These are phyloP conservation scores for Drosophila heteroneura DNA, from an alignment of 2,888 invertebrate genomes.

Conservation along the genomic window DNA sequence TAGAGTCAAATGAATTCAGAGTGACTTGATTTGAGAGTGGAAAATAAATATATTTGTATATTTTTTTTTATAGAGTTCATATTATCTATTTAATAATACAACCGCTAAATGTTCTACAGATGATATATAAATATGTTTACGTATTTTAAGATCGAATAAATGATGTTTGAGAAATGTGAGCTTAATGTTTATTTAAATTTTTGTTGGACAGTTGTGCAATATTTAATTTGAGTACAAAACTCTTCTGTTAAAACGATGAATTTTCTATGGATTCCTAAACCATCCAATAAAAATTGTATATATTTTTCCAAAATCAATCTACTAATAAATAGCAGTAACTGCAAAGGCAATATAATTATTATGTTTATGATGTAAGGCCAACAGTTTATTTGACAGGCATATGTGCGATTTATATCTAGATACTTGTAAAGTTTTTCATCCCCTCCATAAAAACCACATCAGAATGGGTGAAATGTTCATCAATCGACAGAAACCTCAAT, in stretches of 20 bases:
- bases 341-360: neutral
- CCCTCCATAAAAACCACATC: constrained; percentile 11
- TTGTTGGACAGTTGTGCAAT: neutral
- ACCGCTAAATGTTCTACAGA: neutral
- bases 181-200: neutral
- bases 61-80: neutral
- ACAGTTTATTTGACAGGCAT: neutral
- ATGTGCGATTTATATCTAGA: neutral
- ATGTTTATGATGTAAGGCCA: neutral
- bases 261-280: neutral
- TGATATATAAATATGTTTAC: neutral
- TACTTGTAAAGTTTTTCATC: neutral
- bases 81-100: neutral
- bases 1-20: no score
- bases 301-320: neutral
- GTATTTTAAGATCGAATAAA: neutral
- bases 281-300: no score
- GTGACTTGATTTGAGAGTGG: neutral
- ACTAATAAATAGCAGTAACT: neutral
- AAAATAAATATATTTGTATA: neutral
- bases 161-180: neutral
- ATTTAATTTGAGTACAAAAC: neutral
- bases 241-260: no score
- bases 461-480: constrained; percentile 21
- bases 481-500: constrained; percentile 44